Evolutionary conservation across 2,797 vertebrate genomes (phyloP).

Genomic region (Pteronotus mesoamericanus): DNA sequence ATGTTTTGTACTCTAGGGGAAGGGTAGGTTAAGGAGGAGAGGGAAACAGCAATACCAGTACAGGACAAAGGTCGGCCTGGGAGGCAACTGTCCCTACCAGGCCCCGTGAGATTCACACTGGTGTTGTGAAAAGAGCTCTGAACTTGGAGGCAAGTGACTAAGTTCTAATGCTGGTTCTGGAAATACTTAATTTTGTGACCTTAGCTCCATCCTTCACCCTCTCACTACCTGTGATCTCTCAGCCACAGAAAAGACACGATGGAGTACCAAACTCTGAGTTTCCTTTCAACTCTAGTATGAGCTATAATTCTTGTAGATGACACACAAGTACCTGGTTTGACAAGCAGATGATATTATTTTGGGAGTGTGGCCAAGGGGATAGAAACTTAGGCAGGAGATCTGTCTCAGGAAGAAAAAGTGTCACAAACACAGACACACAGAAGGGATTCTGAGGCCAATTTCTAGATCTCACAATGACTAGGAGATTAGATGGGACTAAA

Average conservation of each 20-base stretch:
- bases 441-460: background rate
- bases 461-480: background rate
- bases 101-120: background rate
- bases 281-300: background rate
- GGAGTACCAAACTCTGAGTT: background rate
- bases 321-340: background rate
- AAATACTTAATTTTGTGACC: background rate
- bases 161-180: background rate
- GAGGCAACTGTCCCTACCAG: background rate
- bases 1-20: background rate
- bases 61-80: background rate
- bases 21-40: background rate
- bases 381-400: background rate
- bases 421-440: background rate
- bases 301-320: background rate
- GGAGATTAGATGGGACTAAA: background rate
- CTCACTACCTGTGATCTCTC: background rate
- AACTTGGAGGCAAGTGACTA: background rate
- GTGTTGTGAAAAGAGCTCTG: too few species aligned
- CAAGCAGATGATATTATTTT: background rate
- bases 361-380: background rate
- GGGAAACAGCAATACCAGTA: background rate
- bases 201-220: background rate
- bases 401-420: background rate
- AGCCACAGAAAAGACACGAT: background rate